A percentile compares a stretch with the other conserved stretches of the same genome.
phyloP scores from a whole-genome alignment of 2,113 vertebrate genomes.

The Ochotona princeps region DNA sequence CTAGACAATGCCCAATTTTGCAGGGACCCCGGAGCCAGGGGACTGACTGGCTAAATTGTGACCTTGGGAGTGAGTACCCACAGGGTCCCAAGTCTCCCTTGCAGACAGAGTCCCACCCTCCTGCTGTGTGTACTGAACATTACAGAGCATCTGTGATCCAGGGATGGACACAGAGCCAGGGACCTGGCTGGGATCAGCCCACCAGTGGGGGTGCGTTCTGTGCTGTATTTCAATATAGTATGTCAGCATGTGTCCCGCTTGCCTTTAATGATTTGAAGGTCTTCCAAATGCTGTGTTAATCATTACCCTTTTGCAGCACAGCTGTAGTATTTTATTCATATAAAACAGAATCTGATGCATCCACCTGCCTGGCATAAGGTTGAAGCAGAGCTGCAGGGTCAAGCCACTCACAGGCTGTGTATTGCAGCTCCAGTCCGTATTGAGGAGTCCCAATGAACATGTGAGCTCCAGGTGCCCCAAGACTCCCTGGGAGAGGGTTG shows the following conservation, averaged over 20 bases:
- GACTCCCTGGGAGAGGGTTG: not conserved
- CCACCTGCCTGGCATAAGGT: not conserved
- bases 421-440: not conserved
- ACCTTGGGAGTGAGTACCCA: not conserved
- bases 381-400: not conserved
- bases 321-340: not conserved
- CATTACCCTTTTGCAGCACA: too few species aligned
- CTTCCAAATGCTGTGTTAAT: not conserved
- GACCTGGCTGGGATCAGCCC: not conserved
- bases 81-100: not conserved
- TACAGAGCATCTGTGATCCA: not conserved
- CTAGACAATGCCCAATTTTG: not conserved
- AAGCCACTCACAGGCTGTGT: not conserved
- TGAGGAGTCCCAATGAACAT: not conserved
- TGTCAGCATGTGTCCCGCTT: not conserved
- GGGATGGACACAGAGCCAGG: rapidly evolving
- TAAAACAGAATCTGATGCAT: too few species aligned
- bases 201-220: not conserved
- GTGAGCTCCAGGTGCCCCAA: not conserved
- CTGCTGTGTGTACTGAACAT: not conserved
- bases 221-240: not conserved
- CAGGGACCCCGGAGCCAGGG: not conserved
- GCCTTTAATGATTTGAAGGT: not conserved
- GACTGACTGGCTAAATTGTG: not conserved
- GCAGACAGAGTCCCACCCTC: not conserved